These are phyloP conservation scores for Phylloscopus trochiloides DNA, from an alignment of 2,113 vertebrate species.

Conservation along the genomic window DNA sequence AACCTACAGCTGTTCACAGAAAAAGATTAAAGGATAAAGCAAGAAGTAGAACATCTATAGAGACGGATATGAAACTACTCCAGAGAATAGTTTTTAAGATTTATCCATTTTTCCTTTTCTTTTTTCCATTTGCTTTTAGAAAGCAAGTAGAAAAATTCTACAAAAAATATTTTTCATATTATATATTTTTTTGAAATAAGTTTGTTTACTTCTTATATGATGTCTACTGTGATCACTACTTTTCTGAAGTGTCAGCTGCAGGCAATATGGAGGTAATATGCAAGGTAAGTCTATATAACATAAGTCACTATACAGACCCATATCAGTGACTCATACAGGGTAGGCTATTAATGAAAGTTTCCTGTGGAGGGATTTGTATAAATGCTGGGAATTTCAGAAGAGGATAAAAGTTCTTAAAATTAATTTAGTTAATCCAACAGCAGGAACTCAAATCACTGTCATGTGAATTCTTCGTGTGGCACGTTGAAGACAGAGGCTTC, in stretches of 20 bases:
- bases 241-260: background rate
- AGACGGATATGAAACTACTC: background rate
- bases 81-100: background rate
- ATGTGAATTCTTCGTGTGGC: rapidly evolving
- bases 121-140: background rate
- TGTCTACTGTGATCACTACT: background rate
- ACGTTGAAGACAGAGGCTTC: background rate
- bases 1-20: background rate
- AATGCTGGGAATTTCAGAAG: background rate
- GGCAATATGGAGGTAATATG: background rate
- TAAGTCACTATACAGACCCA: background rate
- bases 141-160: background rate
- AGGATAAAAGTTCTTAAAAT: background rate
- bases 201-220: background rate
- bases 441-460: background rate
- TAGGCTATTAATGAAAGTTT: background rate
- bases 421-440: background rate
- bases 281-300: background rate
- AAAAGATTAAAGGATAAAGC: background rate
- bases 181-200: background rate
- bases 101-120: background rate
- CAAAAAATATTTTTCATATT: background rate
- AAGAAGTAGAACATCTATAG: background rate
- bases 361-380: background rate
- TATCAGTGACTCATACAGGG: background rate